Conservation (phyloP, 2,888 invertebrate species). For the Urechis unicinctus region DNA sequence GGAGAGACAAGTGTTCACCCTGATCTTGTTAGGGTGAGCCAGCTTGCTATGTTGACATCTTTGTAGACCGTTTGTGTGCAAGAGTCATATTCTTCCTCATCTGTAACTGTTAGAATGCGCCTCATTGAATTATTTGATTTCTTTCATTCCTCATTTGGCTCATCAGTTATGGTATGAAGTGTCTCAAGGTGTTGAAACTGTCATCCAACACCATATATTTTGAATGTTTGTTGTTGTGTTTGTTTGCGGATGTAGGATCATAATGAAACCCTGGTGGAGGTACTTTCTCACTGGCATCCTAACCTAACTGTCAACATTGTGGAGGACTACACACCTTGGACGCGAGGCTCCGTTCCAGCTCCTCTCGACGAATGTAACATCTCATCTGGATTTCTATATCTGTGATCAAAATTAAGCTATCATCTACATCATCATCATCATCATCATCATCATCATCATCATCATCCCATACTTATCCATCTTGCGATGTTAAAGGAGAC, state of each 20-base stretch:
- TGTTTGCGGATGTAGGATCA: constrained; percentile 7
- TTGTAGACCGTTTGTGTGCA: no score
- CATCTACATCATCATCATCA: background rate
- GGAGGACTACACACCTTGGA: constrained; percentile 93
- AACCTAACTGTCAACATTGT: constrained; percentile 93
- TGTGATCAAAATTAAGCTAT: no score
- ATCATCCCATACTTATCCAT: background rate
- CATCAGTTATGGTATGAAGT: no score
- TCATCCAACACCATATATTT: no score
- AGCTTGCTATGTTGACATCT: background rate
- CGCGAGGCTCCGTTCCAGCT: constrained; percentile 79
- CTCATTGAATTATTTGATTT: no score
- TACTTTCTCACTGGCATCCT: constrained; percentile 98
- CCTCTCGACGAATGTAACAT: constrained; percentile 78
- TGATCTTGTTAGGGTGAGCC: constrained; percentile 59
- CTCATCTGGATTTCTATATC: background rate
- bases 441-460: constrained; percentile 2
- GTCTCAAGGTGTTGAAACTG: no score
- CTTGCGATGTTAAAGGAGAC: no score
- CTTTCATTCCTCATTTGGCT: no score
- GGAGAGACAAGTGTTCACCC: constrained; percentile 76
- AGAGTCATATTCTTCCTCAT: no score
- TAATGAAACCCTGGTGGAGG: constrained; percentile 61
- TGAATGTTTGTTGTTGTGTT: no score
- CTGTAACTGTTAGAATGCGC: no score